Conservation (phyloP, 2,888 invertebrate species). For the Polymixis lichenea region DNA sequence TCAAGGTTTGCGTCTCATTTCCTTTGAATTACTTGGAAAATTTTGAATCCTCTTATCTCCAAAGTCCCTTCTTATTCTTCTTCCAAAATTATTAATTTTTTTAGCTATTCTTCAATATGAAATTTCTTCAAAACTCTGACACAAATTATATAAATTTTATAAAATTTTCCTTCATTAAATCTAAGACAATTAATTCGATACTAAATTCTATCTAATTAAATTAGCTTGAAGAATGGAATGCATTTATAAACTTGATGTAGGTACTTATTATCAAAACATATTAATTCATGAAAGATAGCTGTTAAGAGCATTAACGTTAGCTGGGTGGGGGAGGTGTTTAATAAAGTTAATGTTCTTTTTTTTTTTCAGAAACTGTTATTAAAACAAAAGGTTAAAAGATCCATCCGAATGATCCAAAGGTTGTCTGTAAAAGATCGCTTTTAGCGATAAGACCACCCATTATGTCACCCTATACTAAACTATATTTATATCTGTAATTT, state of each 20-base stretch:
- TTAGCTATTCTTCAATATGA: neutral
- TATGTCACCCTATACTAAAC: no score
- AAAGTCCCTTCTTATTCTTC: neutral
- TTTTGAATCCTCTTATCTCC: neutral
- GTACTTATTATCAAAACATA: conserved; percentile 28
- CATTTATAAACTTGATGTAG: conserved; percentile 48
- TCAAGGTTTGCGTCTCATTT: neutral
- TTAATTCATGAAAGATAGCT: conserved; percentile 27
- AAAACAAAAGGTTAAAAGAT: neutral
- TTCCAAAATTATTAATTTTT: neutral
- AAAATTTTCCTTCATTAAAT: neutral
- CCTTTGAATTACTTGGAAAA: neutral
- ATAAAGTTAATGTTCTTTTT: neutral
- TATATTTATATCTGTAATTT: no score
- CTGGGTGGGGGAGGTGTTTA: neutral
- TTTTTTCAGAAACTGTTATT: neutral
- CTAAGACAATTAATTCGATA: conserved; percentile 26
- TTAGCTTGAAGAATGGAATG: conserved; percentile 18
- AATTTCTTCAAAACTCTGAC: neutral
- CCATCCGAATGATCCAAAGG: no score
- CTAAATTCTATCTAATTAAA: conserved; percentile 22
- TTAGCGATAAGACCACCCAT: no score
- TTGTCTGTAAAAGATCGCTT: no score
- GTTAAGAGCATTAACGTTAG: conserved; percentile 2
- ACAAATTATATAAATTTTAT: neutral